These are phyloP conservation scores for Andrena praecox DNA, from an alignment of 2,888 invertebrate species.

Conservation along the genomic window DNA sequence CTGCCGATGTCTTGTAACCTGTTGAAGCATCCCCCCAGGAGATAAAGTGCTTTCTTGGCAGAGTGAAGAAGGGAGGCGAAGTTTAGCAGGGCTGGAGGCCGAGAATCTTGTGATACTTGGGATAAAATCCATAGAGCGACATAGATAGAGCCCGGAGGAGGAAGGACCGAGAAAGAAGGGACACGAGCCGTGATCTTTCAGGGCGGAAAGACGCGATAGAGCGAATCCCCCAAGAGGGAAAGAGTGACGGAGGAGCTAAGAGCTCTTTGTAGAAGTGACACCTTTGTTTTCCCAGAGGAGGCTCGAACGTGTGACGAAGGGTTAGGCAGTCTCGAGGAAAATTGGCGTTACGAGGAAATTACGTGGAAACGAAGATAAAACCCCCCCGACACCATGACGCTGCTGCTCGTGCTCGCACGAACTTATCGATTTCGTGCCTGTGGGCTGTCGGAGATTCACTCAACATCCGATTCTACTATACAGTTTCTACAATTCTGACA, in stretches of 20 bases:
- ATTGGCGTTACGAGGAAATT: conserved; percentile 76
- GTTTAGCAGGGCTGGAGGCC: conserved; percentile 42
- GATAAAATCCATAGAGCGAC: conserved; percentile 59
- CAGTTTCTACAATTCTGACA: not conserved
- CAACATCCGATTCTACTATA: not conserved
- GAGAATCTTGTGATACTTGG: conserved; percentile 63
- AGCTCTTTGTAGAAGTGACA: conserved; percentile 80
- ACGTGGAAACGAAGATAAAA: conserved; percentile 71
- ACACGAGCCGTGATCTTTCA: conserved; percentile 63
- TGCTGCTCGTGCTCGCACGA: not conserved
- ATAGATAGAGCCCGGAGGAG: conserved; percentile 46
- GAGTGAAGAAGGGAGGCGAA: conserved; percentile 58
- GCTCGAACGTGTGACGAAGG: conserved; percentile 66
- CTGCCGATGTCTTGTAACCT: conserved; percentile 81
- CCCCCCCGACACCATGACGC: conserved; percentile 30
- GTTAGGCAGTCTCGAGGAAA: conserved; percentile 72
- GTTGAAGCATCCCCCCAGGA: conserved; percentile 78
- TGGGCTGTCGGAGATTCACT: not conserved
- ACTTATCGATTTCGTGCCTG: conserved; percentile 2
- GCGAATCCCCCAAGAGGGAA: conserved; percentile 56
- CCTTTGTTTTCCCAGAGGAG: conserved; percentile 80
- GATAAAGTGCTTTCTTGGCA: conserved; percentile 76
- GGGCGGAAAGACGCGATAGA: conserved; percentile 69
- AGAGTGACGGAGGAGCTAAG: conserved; percentile 60
- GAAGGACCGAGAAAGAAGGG: conserved; percentile 48